phyloP scores from a whole-genome alignment of 2,888 invertebrate genomes.

The Heliconius hortense region DNA sequence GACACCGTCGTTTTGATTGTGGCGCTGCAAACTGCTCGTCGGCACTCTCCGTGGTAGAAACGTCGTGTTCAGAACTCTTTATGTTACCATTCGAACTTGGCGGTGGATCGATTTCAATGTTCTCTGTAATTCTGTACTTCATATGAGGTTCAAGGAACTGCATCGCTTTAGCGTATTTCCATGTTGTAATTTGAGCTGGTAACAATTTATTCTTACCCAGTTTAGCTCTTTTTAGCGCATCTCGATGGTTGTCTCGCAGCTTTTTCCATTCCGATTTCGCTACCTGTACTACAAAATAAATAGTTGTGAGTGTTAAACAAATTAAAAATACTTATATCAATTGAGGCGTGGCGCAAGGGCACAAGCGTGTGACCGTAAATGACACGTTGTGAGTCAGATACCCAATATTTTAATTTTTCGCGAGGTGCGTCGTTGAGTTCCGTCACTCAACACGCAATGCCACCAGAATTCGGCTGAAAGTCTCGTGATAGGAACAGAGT shows the following conservation, averaged over 20 bases:
- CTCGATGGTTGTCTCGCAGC: slow-evolving; percentile 71
- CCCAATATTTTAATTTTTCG: too few species aligned
- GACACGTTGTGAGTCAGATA: too few species aligned
- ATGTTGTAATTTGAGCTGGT: slow-evolving; percentile 74
- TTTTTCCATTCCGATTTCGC: slow-evolving; percentile 75
- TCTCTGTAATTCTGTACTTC: slow-evolving; percentile 75
- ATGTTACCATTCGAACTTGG: slow-evolving; percentile 33
- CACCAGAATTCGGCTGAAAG: too few species aligned
- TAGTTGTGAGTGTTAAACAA: neutral
- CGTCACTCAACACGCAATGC: too few species aligned
- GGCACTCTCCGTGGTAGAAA: slow-evolving; percentile 55
- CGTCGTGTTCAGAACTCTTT: slow-evolving; percentile 59
- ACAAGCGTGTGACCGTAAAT: too few species aligned
- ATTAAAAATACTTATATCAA: neutral
- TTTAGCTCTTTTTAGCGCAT: slow-evolving; percentile 72
- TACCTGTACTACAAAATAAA: slow-evolving; percentile 54
- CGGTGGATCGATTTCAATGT: slow-evolving; percentile 66
- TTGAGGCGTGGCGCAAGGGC: too few species aligned
- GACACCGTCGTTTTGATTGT: slow-evolving; percentile 53
- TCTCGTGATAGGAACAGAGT: too few species aligned
- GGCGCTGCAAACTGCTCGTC: slow-evolving; percentile 41
- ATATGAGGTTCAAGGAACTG: slow-evolving; percentile 75
- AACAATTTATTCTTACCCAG: slow-evolving; percentile 72
- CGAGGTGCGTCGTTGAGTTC: too few species aligned
- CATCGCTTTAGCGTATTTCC: slow-evolving; percentile 77